Conservation (phyloP, 1,140 invertebrate genomes). For the Diabrotica virgifera region DNA sequence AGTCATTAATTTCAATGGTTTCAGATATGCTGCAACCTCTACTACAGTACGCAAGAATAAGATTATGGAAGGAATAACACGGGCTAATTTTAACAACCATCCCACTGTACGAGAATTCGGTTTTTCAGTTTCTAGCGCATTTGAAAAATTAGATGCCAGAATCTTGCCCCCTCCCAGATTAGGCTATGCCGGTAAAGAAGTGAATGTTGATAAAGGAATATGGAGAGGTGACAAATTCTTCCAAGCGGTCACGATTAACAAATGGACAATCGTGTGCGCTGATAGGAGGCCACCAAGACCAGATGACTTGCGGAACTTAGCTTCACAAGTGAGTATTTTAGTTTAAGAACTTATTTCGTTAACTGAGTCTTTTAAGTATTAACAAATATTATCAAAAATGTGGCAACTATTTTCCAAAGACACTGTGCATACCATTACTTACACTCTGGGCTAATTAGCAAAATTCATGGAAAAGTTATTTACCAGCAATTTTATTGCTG, state of each 20-base stretch:
- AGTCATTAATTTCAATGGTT: background rate
- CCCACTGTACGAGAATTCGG: slow-evolving; percentile 58
- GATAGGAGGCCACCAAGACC: slow-evolving; percentile 23
- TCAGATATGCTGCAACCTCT: slow-evolving; percentile 56
- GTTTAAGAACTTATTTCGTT: background rate
- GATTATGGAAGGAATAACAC: slow-evolving; percentile 58
- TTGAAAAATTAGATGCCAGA: slow-evolving; percentile 57
- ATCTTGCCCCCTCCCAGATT: slow-evolving; percentile 56
- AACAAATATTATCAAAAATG: no score
- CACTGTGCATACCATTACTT: no score
- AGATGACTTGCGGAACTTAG: slow-evolving; percentile 27
- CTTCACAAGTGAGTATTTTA: background rate
- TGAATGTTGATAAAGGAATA: slow-evolving; percentile 45
- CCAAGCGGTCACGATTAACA: slow-evolving; percentile 25
- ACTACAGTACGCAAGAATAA: slow-evolving; percentile 59
- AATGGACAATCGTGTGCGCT: slow-evolving; percentile 49
- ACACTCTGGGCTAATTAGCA: no score
- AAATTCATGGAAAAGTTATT: no score
- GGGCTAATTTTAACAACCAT: slow-evolving; percentile 51
- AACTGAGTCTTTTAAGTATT: no score
- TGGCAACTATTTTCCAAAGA: no score
- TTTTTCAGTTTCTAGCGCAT: slow-evolving; percentile 52
- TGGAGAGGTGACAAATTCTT: slow-evolving; percentile 51
- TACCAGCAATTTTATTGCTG: no score
- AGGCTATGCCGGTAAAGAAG: slow-evolving; percentile 44